These are phyloP conservation scores for Dryococelus australis DNA, from an alignment of 2,888 invertebrate species.

Conservation along the genomic window DNA sequence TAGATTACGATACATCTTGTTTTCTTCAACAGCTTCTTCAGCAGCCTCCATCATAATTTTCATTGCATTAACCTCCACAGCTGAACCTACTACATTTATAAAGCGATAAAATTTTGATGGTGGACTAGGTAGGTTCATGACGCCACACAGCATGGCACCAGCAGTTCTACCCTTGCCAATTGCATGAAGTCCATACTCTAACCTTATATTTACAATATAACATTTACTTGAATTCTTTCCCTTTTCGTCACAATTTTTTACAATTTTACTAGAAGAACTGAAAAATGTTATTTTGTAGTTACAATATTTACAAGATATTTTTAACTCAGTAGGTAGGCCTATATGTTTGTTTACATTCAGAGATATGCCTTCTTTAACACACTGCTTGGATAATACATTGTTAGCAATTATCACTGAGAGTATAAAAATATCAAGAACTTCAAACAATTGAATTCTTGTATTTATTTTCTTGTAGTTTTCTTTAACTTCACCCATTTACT, in stretches of 20 bases:
- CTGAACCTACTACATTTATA: background rate
- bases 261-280: background rate
- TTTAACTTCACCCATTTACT: background rate
- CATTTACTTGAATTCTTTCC: background rate
- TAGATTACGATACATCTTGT: constrained; percentile 30
- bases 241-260: background rate
- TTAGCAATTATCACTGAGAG: background rate
- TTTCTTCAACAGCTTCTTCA: constrained; percentile 32
- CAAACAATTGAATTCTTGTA: background rate
- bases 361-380: background rate
- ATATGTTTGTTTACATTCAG: constrained; percentile 19
- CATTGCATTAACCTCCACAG: constrained; percentile 27
- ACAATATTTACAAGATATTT: background rate
- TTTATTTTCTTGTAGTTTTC: background rate
- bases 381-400: background rate
- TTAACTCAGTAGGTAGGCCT: background rate
- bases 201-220: constrained; percentile 30
- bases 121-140: constrained; percentile 31
- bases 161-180: constrained; percentile 34
- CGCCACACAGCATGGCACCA: too few species aligned
- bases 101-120: constrained; percentile 34
- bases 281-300: too few species aligned
- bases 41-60: too few species aligned
- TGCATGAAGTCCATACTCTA: constrained; percentile 34
- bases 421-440: background rate